Conservation (phyloP, 2,113 vertebrate genomes). For the Phalacrocorax brasilianus region DNA sequence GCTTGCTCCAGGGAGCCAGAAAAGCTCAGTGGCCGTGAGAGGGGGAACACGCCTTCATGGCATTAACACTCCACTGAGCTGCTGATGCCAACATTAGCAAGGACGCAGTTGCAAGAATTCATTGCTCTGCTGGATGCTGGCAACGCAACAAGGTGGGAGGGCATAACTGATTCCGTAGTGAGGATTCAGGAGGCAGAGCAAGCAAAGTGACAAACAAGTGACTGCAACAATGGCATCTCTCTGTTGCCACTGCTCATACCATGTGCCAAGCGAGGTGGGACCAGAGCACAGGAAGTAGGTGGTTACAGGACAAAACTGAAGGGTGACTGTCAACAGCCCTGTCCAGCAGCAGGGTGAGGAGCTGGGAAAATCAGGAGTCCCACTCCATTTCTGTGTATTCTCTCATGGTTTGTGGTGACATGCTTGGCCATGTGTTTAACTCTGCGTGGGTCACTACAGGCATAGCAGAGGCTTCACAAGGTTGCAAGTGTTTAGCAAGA, state of each 20-base stretch:
- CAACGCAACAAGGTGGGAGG: background rate
- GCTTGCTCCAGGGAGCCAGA: constrained; percentile 27
- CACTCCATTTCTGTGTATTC: accelerated
- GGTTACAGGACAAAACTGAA: background rate
- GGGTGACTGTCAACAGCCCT: background rate
- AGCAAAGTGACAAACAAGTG: background rate
- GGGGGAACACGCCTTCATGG: constrained; percentile 46
- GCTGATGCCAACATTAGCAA: constrained; percentile 10
- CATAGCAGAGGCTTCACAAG: background rate
- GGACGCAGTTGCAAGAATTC: constrained; percentile 47
- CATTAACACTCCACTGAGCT: background rate
- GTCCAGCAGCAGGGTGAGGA: background rate
- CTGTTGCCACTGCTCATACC: background rate
- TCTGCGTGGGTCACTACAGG: background rate
- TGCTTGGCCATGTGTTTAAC: background rate
- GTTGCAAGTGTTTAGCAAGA: background rate
- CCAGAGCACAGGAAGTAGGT: background rate
- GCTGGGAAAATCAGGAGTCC: background rate
- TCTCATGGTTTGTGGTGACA: background rate
- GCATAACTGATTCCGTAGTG: background rate
- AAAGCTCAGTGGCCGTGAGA: constrained; percentile 28
- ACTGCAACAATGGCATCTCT: background rate
- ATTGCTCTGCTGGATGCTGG: constrained; percentile 49
- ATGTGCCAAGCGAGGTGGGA: background rate
- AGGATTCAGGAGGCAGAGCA: background rate